A percentile compares a stretch with the other conserved stretches of the same genome.
Conservation (phyloP, 1,140 invertebrate species). For the Drosophila baimaii region DNA sequence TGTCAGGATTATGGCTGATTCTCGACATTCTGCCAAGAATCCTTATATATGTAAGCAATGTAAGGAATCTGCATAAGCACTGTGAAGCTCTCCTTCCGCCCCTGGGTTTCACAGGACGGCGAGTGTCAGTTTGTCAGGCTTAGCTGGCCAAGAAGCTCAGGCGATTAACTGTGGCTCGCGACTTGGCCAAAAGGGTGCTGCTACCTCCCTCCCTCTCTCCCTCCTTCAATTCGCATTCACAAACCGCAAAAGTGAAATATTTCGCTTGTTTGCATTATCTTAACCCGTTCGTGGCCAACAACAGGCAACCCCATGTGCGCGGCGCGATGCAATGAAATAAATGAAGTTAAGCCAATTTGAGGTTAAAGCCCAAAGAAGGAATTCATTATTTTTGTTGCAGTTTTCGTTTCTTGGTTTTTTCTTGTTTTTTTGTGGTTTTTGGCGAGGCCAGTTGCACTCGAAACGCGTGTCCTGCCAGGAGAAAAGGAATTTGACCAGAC, state of each 20-base stretch:
- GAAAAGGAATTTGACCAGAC: constrained; percentile 60
- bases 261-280: constrained; percentile 45
- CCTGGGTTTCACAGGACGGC: neutral
- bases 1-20: constrained; percentile 22
- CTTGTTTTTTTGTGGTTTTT: constrained; percentile 20
- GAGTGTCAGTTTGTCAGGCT: constrained; percentile 50
- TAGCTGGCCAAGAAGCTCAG: constrained; percentile 32
- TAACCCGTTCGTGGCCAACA: constrained; percentile 38
- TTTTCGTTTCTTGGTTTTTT: constrained; percentile 1
- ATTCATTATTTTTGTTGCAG: constrained; percentile 68
- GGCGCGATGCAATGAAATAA: constrained; percentile 67
- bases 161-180: constrained; percentile 46
- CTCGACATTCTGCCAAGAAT: constrained; percentile 23
- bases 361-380: constrained; percentile 76
- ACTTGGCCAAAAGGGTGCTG: constrained; percentile 31
- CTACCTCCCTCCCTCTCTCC: neutral
- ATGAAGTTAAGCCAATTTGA: constrained; percentile 82
- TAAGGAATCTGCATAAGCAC: constrained; percentile 30
- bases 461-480: constrained; percentile 59
- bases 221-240: constrained; percentile 2
- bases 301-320: neutral
- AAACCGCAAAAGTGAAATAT: constrained; percentile 57
- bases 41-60: constrained; percentile 38
- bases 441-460: constrained; percentile 29
- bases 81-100: neutral